phyloP scores from a whole-genome alignment of 2,888 invertebrate genomes.

The Spodoptera exigua region DNA sequence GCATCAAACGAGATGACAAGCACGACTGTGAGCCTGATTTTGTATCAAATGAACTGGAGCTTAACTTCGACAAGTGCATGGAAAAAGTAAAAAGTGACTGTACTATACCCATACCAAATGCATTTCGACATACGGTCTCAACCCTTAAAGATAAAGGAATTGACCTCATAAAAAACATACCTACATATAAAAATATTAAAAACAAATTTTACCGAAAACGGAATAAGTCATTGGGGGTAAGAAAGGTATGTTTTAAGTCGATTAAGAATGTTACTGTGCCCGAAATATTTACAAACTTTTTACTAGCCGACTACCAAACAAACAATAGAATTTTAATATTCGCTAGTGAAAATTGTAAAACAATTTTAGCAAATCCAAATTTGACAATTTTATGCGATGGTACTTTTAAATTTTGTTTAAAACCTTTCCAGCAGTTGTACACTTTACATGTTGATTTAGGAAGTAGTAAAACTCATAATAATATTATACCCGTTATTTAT shows the following conservation, averaged over 20 bases:
- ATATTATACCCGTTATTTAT: conserved; percentile 17
- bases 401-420: conserved; percentile 30
- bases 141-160: conserved; percentile 6
- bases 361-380: conserved; percentile 15
- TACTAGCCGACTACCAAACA: conserved; percentile 12
- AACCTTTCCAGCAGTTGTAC: conserved; percentile 26
- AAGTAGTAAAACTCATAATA: conserved; percentile 8
- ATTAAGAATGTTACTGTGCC: conserved; percentile 1
- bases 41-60: conserved; percentile 13
- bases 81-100: conserved; percentile 13
- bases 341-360: conserved; percentile 18
- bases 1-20: conserved; percentile 28
- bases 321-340: conserved; percentile 22
- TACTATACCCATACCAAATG: conserved; percentile 9
- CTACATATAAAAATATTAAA: conserved; percentile 12
- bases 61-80: conserved; percentile 9
- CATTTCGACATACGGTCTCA: conserved; percentile 1
- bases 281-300: conserved; percentile 5
- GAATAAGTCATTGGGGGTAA: conserved; percentile 7
- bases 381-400: conserved; percentile 23
- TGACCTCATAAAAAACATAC: conserved; percentile 9
- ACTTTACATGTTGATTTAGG: conserved; percentile 23
- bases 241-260: conserved; percentile 14
- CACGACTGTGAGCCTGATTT: conserved; percentile 39
- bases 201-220: conserved; percentile 8